phyloP scores from a whole-genome alignment of 2,888 invertebrate genomes.

The Euplagia quadripunctaria region DNA sequence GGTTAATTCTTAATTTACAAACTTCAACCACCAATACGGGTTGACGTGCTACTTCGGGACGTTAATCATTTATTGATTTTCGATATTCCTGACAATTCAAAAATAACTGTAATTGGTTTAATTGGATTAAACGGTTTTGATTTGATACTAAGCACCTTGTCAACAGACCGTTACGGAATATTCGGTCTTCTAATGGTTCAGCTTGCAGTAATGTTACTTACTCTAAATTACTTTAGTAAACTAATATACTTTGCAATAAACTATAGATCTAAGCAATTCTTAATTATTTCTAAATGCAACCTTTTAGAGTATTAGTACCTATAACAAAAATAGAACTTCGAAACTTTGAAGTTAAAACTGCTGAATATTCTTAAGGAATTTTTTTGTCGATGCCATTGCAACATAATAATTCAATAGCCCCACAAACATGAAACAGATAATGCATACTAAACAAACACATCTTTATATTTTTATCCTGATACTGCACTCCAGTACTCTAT shows the following conservation, averaged over 20 bases:
- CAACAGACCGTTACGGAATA: neutral
- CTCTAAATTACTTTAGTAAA: neutral
- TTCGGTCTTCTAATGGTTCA: neutral
- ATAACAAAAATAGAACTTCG: neutral
- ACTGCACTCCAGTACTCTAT: neutral
- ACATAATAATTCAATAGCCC: neutral
- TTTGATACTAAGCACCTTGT: conserved; percentile 3
- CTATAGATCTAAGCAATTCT: neutral
- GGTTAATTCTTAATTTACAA: conserved; percentile 41
- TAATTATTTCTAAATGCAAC: neutral
- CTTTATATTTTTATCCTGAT: neutral
- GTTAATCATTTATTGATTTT: conserved; percentile 33
- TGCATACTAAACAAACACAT: neutral
- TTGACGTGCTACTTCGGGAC: conserved; percentile 35
- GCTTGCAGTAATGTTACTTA: neutral
- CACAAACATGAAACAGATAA: neutral
- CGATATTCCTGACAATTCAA: neutral
- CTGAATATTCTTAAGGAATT: no score
- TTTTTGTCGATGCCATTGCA: no score
- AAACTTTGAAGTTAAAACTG: neutral
- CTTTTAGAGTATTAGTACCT: neutral
- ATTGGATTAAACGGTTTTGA: no score
- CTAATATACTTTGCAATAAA: neutral
- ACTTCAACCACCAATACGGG: conserved; percentile 31
- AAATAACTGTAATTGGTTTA: no score